These are phyloP conservation scores for Phocoena sinus DNA, from an alignment of 2,113 vertebrate genomes.

Conservation along the genomic window DNA sequence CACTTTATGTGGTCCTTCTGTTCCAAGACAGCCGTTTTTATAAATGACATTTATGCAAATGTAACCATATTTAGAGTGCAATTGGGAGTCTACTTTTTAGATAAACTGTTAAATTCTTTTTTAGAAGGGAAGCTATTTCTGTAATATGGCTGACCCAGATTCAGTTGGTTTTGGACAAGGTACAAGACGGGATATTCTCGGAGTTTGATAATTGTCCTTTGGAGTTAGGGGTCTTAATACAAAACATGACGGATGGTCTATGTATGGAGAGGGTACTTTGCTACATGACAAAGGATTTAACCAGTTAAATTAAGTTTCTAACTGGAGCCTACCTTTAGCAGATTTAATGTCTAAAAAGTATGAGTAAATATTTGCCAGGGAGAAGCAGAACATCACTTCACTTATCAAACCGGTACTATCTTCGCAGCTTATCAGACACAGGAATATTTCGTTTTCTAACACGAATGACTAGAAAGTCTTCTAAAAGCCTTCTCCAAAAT, in stretches of 20 bases:
- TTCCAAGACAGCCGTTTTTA: background rate
- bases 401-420: slow-evolving; percentile 10
- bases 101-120: background rate
- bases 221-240: background rate
- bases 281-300: background rate
- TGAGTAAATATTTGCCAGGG: slow-evolving; percentile 42
- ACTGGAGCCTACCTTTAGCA: background rate
- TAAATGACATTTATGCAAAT: background rate
- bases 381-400: slow-evolving; percentile 23
- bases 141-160: background rate
- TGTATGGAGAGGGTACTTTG: background rate
- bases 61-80: background rate
- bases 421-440: slow-evolving; percentile 29
- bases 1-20: background rate
- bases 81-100: background rate
- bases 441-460: background rate
- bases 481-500: background rate
- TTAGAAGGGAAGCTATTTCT: background rate
- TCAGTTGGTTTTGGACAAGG: background rate
- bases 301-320: background rate
- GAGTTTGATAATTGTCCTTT: background rate
- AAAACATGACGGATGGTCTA: background rate
- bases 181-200: background rate
- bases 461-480: background rate
- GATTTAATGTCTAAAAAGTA: slow-evolving; percentile 5